Conservation (phyloP, 2,888 invertebrate genomes). For the Aspidiotus destructor region DNA sequence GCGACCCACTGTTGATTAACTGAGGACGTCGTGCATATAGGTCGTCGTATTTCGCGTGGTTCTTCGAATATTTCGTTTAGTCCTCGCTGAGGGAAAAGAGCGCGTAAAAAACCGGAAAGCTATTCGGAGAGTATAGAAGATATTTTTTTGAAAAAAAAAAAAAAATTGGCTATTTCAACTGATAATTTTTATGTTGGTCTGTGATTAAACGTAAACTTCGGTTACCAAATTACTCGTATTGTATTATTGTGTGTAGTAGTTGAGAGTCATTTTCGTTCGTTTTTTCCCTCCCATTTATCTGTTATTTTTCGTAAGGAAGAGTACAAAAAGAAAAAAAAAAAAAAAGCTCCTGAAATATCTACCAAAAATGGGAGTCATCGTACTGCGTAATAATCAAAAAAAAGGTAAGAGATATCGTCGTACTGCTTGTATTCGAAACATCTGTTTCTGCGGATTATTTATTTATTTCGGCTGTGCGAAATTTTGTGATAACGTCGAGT, state of each 20-base stretch:
- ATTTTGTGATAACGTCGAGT: too few relatives aligned
- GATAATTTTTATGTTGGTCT: constrained; percentile 5
- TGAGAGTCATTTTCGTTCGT: constrained; percentile 6
- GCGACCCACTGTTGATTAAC: constrained; percentile 32
- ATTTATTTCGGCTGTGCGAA: too few relatives aligned
- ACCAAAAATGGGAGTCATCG: constrained; percentile 25
- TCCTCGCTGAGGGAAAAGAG: neutral
- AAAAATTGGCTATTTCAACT: too few relatives aligned
- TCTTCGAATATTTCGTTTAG: neutral
- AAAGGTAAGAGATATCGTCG: constrained; percentile 12
- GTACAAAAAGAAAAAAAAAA: too few relatives aligned
- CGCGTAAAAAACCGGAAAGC: neutral
- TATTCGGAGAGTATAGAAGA: neutral
- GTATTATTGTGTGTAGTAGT: constrained; percentile 16
- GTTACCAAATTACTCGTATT: constrained; percentile 16
- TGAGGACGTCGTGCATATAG: constrained; percentile 30
- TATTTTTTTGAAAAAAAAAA: neutral
- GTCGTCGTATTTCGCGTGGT: constrained; percentile 33
- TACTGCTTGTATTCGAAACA: too few relatives aligned
- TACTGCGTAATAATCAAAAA: constrained; percentile 26
- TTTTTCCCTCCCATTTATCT: neutral
- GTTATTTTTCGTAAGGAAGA: neutral
- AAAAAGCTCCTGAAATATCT: neutral
- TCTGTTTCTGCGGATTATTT: too few relatives aligned
- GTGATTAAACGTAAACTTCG: constrained; percentile 22